Evolutionary conservation across 2,888 invertebrate species (phyloP).

Genomic region (Drosophila fulvimacula): DNA sequence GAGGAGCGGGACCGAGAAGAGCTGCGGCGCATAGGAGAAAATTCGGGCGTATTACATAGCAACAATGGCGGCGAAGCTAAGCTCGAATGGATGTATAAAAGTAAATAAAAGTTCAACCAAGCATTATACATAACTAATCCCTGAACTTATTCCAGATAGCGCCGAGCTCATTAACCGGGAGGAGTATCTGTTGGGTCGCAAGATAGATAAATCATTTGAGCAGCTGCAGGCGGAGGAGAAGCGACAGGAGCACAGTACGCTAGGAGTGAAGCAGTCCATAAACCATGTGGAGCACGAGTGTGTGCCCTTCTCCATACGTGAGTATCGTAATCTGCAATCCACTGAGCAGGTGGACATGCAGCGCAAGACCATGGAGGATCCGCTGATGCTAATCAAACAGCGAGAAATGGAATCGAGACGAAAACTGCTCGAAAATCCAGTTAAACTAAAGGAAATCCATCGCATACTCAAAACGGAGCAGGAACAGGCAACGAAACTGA

Average conservation of each 20-base stretch:
- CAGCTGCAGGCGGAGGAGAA: conserved; percentile 87
- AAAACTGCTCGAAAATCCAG: conserved; percentile 95
- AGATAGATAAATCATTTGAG: conserved; percentile 91
- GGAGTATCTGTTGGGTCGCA: conserved; percentile 93
- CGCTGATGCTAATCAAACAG: conserved; percentile 94
- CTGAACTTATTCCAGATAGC: conserved; percentile 57
- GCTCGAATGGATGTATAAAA: conserved; percentile 96
- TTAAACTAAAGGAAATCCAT: conserved; percentile 94
- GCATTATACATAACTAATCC: neutral
- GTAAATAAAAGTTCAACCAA: conserved; percentile 56
- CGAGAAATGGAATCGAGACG: conserved; percentile 94
- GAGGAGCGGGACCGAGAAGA: conserved; percentile 89
- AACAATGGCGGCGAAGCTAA: conserved; percentile 86
- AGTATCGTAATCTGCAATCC: conserved; percentile 84
- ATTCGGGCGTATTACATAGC: conserved; percentile 85
- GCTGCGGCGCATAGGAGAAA: conserved; percentile 87
- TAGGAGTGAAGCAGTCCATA: conserved; percentile 85
- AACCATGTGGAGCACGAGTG: conserved; percentile 91
- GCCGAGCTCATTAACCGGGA: conserved; percentile 88
- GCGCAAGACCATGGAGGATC: conserved; percentile 96
- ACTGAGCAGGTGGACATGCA: conserved; percentile 93
- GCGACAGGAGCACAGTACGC: conserved; percentile 66
- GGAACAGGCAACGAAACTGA: conserved; percentile 62
- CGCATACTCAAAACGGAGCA: conserved; percentile 89
- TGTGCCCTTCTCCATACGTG: conserved; percentile 90